A percentile compares a stretch with the other conserved stretches of the same genome.
Conservation (phyloP, 2,888 invertebrate species). For the Clitarchus hookeri region DNA sequence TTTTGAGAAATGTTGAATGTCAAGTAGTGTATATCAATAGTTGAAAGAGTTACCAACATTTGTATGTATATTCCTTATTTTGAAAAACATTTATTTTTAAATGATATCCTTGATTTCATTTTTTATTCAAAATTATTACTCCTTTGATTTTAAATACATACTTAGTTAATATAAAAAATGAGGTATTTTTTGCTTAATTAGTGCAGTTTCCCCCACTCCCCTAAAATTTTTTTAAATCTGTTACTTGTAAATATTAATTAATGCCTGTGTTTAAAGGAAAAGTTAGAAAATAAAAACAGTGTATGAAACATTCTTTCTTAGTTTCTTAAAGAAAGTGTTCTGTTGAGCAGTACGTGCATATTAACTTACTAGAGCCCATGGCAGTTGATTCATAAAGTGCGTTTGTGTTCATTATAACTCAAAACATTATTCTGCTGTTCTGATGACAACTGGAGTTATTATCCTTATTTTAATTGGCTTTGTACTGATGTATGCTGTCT, state of each 20-base stretch:
- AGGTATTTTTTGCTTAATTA: not conserved
- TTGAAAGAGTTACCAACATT: no score
- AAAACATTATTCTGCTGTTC: slow-evolving; percentile 8
- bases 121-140: not conserved
- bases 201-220: not conserved
- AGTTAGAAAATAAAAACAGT: not conserved
- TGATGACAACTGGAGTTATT: not conserved
- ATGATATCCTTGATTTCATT: no score
- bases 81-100: no score
- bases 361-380: not conserved
- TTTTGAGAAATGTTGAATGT: no score
- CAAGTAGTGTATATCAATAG: no score
- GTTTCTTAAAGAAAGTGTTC: not conserved
- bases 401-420: not conserved
- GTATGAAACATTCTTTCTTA: not conserved
- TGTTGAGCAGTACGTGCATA: not conserved
- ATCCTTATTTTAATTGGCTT: not conserved
- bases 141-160: not conserved
- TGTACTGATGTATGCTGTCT: not conserved
- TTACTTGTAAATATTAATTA: not conserved
- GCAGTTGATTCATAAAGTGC: not conserved
- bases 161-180: not conserved
- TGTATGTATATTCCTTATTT: no score
- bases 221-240: not conserved
- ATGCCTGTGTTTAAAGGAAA: not conserved